A percentile compares a stretch with the other conserved stretches of the same genome.
phyloP scores from a whole-genome alignment of 1,140 invertebrate genomes.

The Calycopis cecrops region DNA sequence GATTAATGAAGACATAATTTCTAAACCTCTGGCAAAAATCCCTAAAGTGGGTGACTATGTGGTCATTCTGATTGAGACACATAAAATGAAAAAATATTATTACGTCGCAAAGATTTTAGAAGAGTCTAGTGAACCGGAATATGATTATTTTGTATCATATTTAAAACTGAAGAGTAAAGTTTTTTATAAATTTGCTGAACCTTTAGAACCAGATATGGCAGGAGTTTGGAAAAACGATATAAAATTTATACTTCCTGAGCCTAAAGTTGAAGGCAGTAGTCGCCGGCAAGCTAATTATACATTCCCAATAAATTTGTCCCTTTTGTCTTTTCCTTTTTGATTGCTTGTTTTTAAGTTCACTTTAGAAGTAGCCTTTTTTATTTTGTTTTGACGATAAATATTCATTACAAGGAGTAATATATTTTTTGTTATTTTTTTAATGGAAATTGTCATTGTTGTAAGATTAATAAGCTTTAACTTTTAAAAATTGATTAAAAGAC shows the following conservation, averaged over 20 bases:
- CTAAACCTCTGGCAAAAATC: neutral
- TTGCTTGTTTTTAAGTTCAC: too few species aligned
- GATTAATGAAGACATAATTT: slow-evolving; percentile 10
- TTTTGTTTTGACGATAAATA: too few species aligned
- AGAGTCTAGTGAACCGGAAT: neutral
- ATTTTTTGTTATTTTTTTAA: too few species aligned
- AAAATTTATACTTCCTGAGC: slow-evolving; percentile 3
- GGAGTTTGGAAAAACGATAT: slow-evolving; percentile 4
- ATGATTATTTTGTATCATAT: slow-evolving; percentile 12
- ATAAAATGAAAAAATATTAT: slow-evolving; percentile 11
- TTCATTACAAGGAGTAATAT: too few species aligned
- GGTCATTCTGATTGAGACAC: slow-evolving; percentile 5
- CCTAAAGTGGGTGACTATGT: slow-evolving; percentile 15
- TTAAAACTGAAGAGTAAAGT: slow-evolving; percentile 6
- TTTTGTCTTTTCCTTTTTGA: too few species aligned
- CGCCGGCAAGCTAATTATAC: slow-evolving; percentile 8
- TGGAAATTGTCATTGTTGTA: too few species aligned
- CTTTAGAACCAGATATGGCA: slow-evolving; percentile 7
- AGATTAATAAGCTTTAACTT: too few species aligned
- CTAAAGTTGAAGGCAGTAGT: neutral
- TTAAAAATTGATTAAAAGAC: too few species aligned
- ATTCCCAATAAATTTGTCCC: too few species aligned
- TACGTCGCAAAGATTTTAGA: slow-evolving; percentile 18
- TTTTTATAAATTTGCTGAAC: neutral
- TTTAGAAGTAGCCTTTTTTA: too few species aligned